Evolutionary conservation across 2,797 vertebrate species (phyloP).

Genomic region (Sebastes paucispinis): DNA sequence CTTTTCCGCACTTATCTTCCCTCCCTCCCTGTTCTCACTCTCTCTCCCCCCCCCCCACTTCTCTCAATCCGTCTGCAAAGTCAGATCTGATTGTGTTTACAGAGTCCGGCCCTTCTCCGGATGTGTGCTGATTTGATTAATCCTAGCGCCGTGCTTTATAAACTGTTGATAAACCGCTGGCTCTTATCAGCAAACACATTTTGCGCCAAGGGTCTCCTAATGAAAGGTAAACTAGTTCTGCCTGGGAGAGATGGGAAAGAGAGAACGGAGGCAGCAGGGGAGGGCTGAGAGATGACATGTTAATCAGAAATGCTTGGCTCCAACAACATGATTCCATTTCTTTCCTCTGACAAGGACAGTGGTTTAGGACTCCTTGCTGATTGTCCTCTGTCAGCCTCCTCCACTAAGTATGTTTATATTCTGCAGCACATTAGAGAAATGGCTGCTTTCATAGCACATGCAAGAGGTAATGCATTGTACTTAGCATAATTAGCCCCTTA

Average conservation of each 20-base stretch:
- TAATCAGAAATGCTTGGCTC: slow-evolving; percentile 63
- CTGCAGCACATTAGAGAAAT: slow-evolving; percentile 57
- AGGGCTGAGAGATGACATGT: slow-evolving; percentile 51
- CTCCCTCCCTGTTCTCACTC: slow-evolving; percentile 8
- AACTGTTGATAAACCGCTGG: slow-evolving; percentile 75
- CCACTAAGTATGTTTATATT: slow-evolving; percentile 55
- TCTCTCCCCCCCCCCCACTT: background rate
- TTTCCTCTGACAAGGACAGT: slow-evolving; percentile 49
- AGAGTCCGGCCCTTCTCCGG: slow-evolving; percentile 57
- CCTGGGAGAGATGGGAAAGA: slow-evolving; percentile 17
- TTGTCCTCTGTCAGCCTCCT: slow-evolving; percentile 46
- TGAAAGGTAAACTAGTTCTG: slow-evolving; percentile 73
- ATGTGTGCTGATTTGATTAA: slow-evolving; percentile 75
- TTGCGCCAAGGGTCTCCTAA: slow-evolving; percentile 66
- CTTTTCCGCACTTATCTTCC: slow-evolving; percentile 48
- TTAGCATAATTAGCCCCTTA: slow-evolving; percentile 73
- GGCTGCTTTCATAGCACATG: slow-evolving; percentile 61
- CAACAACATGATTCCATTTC: slow-evolving; percentile 47
- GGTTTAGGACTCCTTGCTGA: slow-evolving; percentile 42
- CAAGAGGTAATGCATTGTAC: slow-evolving; percentile 69
- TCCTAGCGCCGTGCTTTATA: slow-evolving; percentile 67
- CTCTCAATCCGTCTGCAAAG: slow-evolving; percentile 42
- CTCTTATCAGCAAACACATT: slow-evolving; percentile 79
- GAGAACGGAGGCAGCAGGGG: slow-evolving; percentile 10
- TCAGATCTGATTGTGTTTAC: slow-evolving; percentile 74